Conservation (phyloP, 2,888 invertebrate genomes). For the Automeris io region DNA sequence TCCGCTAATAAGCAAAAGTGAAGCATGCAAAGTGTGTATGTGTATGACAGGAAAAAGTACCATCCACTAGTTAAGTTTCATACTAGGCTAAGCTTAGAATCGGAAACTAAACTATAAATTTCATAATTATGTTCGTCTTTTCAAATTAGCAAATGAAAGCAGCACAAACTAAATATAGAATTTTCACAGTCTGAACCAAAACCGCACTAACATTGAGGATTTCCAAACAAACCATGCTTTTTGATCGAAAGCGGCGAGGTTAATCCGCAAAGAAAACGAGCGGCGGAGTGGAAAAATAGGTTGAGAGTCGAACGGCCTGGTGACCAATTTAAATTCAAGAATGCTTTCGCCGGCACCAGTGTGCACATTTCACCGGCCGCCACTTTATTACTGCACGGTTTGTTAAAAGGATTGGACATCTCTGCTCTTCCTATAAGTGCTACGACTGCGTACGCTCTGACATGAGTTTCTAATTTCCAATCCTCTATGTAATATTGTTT, state of each 20-base stretch:
- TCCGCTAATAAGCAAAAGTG: too few species aligned
- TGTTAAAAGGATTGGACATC: conserved; percentile 1
- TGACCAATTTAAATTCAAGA: conserved; percentile 32
- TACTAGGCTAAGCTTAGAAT: too few species aligned
- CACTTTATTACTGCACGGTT: conserved; percentile 4
- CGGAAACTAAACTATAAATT: too few species aligned
- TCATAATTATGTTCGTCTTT: neutral
- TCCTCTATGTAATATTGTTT: too few species aligned
- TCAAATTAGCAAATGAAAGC: neutral
- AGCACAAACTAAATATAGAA: neutral
- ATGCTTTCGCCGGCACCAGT: conserved; percentile 16
- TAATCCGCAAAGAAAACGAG: conserved; percentile 29
- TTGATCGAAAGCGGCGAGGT: conserved; percentile 21
- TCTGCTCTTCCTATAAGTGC: conserved; percentile 6
- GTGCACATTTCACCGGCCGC: conserved; percentile 18
- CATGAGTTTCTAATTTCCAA: too few species aligned
- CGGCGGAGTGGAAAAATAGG: conserved; percentile 26
- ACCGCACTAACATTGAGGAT: conserved; percentile 5
- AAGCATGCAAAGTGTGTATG: too few species aligned
- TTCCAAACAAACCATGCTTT: conserved; percentile 9
- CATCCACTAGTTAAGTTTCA: too few species aligned
- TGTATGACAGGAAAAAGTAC: too few species aligned
- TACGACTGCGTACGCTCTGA: too few species aligned
- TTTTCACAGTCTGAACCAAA: neutral
- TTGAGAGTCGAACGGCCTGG: conserved; percentile 18